phyloP scores from a whole-genome alignment of 1,140 invertebrate species.

The Drosophila lacertosa region DNA sequence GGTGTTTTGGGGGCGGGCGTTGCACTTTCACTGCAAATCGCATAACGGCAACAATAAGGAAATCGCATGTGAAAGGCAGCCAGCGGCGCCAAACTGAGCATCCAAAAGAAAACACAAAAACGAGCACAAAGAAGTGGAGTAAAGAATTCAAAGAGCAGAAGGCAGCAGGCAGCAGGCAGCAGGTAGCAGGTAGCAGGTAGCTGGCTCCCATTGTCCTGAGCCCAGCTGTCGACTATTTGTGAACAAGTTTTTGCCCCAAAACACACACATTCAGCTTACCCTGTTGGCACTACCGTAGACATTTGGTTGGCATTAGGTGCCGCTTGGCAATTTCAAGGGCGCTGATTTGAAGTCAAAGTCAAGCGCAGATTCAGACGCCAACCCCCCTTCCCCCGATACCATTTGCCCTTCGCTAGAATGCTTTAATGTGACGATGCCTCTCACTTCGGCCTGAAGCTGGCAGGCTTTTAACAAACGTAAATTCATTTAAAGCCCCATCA shows the following conservation, averaged over 20 bases:
- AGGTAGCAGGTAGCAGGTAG: background rate
- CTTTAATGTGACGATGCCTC: slow-evolving; percentile 5
- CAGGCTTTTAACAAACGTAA: slow-evolving; percentile 60
- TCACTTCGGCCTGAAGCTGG: slow-evolving; percentile 6
- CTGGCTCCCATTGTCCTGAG: slow-evolving; percentile 4
- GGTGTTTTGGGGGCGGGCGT: background rate
- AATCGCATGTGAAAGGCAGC: slow-evolving; percentile 71
- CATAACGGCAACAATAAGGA: slow-evolving; percentile 74
- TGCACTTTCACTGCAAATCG: slow-evolving; percentile 60
- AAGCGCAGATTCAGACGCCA: slow-evolving; percentile 36
- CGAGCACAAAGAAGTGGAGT: background rate
- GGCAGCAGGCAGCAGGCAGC: too few species aligned
- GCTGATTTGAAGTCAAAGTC: slow-evolving; percentile 70
- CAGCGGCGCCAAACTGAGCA: slow-evolving; percentile 5
- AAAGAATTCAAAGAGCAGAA: background rate
- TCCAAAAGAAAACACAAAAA: slow-evolving; percentile 7
- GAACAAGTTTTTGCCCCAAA: slow-evolving; percentile 44
- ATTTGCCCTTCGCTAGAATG: background rate
- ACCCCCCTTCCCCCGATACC: background rate
- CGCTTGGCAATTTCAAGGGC: slow-evolving; percentile 64
- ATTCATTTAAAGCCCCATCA: slow-evolving; percentile 41
- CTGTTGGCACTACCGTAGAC: too few species aligned
- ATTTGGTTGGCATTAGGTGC: slow-evolving; percentile 6
- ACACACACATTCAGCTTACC: slow-evolving; percentile 7
- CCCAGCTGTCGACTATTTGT: slow-evolving; percentile 61